Base-by-base conservation (phyloP, 2,888 invertebrate genomes). In the Stenodema calcarata region DNA sequence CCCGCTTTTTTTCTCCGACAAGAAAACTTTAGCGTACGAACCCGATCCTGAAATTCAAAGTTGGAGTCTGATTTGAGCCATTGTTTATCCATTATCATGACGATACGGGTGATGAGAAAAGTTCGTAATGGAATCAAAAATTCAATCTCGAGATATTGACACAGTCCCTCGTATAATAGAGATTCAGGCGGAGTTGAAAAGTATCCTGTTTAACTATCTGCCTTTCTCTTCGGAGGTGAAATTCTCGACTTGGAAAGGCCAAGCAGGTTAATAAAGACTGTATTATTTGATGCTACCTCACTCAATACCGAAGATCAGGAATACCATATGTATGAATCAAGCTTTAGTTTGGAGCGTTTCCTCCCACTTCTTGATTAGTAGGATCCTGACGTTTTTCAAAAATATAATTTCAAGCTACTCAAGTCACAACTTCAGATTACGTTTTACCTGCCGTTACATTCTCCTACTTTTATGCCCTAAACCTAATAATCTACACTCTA, bases 21-120 rank as follows among this genome's bases (percentile, higher is more conserved):
- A 27, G 42, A 82, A 82, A 28, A 82, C 82, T 70, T 82, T 82
- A 4, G 69, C 82, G 70, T 69, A 82, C 14, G 82, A 82, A 44
- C 82, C 82, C 16, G 69, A 69, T 16, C 82, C 82, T 82, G 82
- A 18, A 41, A 23, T 28, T 18, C n/a, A 16, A 50, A 81, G 54
- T 28, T 27, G 14, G 50, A 81, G 78, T 44, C 41, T 78, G 27
- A 78, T n/a, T n/a, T 16, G 41, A 78, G 44, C n/a, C 41, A 44
- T 44, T 78, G 78, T 27, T 44, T 27, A 78, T 78, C 27, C 42
- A 42, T 44, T 27, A 44, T 23, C n/a, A 18, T n/a, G 78, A 73
- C 41, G 73, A 35, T 35, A 35, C 73, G 78, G n/a, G 42, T 44
- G 78, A 78, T 78, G 78, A 78, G 78, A 78, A 78, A 78, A 78